Conservation (phyloP, 2,888 invertebrate species). For the Escarpia spicata region DNA sequence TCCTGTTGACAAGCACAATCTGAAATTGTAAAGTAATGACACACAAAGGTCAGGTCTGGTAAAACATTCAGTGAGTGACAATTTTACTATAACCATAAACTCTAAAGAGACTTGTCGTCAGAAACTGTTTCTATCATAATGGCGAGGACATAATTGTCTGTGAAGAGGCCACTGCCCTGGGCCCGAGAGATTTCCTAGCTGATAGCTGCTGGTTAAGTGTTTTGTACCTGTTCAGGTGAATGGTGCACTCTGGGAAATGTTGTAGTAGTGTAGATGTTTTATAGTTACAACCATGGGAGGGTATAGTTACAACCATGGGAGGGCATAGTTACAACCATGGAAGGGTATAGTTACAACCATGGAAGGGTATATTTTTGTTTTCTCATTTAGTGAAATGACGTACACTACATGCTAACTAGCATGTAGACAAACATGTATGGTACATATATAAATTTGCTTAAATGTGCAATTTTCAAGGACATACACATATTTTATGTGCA, state of each 20-base stretch:
- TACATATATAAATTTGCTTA: too few species aligned
- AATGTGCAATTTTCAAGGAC: too few species aligned
- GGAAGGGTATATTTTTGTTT: not conserved
- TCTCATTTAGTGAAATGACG: too few species aligned
- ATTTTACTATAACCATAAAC: not conserved
- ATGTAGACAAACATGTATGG: too few species aligned
- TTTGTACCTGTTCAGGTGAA: not conserved
- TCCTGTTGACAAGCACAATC: not conserved
- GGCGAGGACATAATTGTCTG: not conserved
- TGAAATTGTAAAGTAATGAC: not conserved
- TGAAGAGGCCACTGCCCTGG: not conserved
- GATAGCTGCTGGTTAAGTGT: not conserved
- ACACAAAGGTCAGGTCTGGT: not conserved
- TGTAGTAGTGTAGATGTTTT: not conserved
- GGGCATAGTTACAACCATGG: not conserved
- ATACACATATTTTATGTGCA: too few species aligned
- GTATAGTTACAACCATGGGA: too few species aligned
- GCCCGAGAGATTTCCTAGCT: too few species aligned
- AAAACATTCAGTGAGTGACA: not conserved
- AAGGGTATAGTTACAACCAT: not conserved
- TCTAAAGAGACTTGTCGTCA: not conserved
- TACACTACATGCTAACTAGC: too few species aligned
- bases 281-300: not conserved
- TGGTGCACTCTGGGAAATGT: not conserved
- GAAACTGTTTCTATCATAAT: too few species aligned